A percentile compares a stretch with the other conserved stretches of the same genome.
These are phyloP conservation scores for Pterocles gutturalis DNA, from an alignment of 2,113 vertebrate species.

Conservation along the genomic window DNA sequence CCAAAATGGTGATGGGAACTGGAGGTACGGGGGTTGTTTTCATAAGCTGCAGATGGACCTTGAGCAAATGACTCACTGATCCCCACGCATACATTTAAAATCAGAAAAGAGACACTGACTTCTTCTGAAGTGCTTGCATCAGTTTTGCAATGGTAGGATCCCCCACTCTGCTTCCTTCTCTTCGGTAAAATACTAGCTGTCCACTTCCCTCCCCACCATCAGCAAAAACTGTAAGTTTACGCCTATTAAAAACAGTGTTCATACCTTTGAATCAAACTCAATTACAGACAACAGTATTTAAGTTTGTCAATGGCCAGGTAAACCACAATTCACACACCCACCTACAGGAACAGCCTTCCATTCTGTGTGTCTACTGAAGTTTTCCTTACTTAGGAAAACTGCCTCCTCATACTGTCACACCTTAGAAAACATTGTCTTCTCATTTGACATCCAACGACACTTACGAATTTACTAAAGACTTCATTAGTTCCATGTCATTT, in stretches of 20 bases:
- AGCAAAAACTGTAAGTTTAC: neutral
- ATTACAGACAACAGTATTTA: neutral
- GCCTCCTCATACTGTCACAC: neutral
- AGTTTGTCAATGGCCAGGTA: neutral
- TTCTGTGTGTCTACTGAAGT: neutral
- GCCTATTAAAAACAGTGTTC: neutral
- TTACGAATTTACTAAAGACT: neutral
- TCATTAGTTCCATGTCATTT: neutral
- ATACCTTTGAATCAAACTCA: neutral
- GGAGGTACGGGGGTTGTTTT: neutral
- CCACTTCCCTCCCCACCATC: neutral
- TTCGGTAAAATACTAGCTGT: neutral
- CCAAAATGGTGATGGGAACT: neutral
- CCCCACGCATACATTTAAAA: fast-evolving
- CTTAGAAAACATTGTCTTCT: neutral
- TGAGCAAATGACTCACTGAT: neutral
- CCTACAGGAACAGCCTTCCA: neutral
- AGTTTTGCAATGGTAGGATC: neutral
- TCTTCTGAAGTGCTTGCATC: neutral
- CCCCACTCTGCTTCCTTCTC: neutral
- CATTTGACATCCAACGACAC: neutral
- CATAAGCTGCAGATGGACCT: neutral
- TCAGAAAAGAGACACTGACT: neutral
- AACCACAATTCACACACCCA: neutral
- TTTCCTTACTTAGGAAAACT: neutral